A percentile compares a stretch with the other conserved stretches of the same genome.
Conservation (phyloP, 2,113 vertebrate genomes). For the Catharus bicknelli region DNA sequence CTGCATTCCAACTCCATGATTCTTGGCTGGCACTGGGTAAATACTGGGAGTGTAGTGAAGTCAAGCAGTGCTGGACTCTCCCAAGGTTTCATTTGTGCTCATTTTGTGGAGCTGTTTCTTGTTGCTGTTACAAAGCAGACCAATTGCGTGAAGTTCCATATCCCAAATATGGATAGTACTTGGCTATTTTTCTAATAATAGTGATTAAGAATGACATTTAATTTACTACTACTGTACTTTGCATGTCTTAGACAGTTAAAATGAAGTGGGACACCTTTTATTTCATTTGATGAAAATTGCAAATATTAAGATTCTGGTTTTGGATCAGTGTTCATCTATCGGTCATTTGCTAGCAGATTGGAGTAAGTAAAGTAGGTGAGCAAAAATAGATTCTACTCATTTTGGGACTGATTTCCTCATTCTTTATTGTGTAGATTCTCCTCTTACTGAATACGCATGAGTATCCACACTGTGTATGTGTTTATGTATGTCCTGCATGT, state of each 20-base stretch:
- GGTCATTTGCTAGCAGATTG: background rate
- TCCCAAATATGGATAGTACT: background rate
- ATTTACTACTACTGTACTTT: background rate
- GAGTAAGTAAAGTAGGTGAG: background rate
- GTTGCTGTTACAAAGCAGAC: background rate
- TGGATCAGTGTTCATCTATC: background rate
- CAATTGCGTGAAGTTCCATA: background rate
- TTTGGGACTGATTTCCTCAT: background rate
- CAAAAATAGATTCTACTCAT: background rate
- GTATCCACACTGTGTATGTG: background rate
- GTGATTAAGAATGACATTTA: background rate
- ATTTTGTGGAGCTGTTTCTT: background rate
- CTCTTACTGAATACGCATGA: background rate
- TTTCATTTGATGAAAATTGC: background rate
- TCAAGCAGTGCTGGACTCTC: background rate
- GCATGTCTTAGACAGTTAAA: background rate
- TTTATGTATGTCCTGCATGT: background rate
- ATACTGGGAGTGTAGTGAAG: background rate
- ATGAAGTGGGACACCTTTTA: background rate
- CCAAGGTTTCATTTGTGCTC: background rate
- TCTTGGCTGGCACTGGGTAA: background rate
- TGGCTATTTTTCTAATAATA: background rate
- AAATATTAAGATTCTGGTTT: background rate
- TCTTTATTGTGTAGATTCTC: background rate
- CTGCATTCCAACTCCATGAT: background rate